phyloP scores from a whole-genome alignment of 2,888 invertebrate genomes.

The Mylabris sibirica region DNA sequence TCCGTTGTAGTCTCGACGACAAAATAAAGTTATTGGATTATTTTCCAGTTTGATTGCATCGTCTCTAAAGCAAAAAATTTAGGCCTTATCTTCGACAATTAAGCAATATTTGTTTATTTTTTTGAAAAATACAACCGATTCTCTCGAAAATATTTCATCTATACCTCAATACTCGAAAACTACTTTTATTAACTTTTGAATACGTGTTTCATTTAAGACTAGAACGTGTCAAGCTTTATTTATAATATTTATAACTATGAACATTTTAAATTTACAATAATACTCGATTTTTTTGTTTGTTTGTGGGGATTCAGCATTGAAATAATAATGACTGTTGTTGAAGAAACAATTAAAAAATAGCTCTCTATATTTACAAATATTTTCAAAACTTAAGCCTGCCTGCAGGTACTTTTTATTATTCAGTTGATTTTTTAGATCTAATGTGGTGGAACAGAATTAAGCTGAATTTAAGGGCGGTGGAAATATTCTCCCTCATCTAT shows the following conservation, averaged over 20 bases:
- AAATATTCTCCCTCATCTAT: constrained; percentile 38
- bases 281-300: constrained; percentile 40
- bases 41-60: constrained; percentile 2
- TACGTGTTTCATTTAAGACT: constrained; percentile 39
- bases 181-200: constrained; percentile 41
- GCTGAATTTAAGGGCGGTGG: constrained; percentile 20
- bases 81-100: neutral
- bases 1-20: no score
- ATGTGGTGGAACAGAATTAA: constrained; percentile 13
- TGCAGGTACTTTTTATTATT: constrained; percentile 52
- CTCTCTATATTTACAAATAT: constrained; percentile 56
- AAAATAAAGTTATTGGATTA: constrained; percentile 9
- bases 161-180: constrained; percentile 45
- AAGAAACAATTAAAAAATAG: constrained; percentile 53
- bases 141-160: constrained; percentile 35
- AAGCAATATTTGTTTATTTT: constrained; percentile 11
- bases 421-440: constrained; percentile 29
- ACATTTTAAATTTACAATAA: constrained; percentile 53
- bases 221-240: constrained; percentile 44
- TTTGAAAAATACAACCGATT: constrained; percentile 43
- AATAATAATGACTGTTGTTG: constrained; percentile 55
- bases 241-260: constrained; percentile 50
- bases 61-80: neutral
- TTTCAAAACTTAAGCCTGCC: constrained; percentile 51
- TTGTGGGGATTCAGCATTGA: constrained; percentile 46